Conservation (phyloP, 2,113 vertebrate genomes). For the Catharus minimus region DNA sequence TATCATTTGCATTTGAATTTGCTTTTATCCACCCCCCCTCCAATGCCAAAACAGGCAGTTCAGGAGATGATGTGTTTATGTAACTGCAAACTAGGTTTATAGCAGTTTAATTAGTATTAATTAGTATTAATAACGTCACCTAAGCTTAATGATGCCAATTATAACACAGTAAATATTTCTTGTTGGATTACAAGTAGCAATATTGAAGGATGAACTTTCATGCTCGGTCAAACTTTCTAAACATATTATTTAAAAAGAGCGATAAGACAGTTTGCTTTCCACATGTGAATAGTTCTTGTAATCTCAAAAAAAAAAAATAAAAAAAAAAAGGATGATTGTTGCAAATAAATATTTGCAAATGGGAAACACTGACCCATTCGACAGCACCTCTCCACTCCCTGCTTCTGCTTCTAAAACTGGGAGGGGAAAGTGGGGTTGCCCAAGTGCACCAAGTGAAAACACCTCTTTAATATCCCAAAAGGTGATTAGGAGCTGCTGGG, state of each 20-base stretch:
- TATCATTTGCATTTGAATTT: slow-evolving; percentile 67
- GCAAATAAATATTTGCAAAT: not conserved
- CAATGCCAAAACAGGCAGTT: slow-evolving; percentile 7
- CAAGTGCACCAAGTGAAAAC: not conserved
- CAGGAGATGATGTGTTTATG: slow-evolving; percentile 62
- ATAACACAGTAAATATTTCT: slow-evolving; percentile 76
- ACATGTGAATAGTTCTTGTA: not conserved
- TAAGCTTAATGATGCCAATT: slow-evolving; percentile 82
- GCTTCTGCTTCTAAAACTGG: not conserved
- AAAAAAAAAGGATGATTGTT: slow-evolving; percentile 39
- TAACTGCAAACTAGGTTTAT: slow-evolving; percentile 71
- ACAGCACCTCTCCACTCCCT: not conserved
- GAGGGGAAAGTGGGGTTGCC: not conserved
- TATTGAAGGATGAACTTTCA: slow-evolving; percentile 74
- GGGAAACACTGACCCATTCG: not conserved
- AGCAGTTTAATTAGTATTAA: slow-evolving; percentile 75
- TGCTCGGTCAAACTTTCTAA: slow-evolving; percentile 67
- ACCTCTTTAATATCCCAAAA: not conserved
- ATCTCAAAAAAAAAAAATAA: slow-evolving; percentile 31
- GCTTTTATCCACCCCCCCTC: slow-evolving; percentile 46
- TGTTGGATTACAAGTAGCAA: slow-evolving; percentile 70
- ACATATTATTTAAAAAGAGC: slow-evolving; percentile 42
- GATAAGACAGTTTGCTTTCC: slow-evolving; percentile 41
- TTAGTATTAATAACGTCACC: slow-evolving; percentile 80
- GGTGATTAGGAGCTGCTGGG: not conserved